A percentile compares a stretch with the other conserved stretches of the same genome.
These are phyloP conservation scores for Lacanobia wlatinum DNA, from an alignment of 2,888 invertebrate genomes.

Conservation along the genomic window DNA sequence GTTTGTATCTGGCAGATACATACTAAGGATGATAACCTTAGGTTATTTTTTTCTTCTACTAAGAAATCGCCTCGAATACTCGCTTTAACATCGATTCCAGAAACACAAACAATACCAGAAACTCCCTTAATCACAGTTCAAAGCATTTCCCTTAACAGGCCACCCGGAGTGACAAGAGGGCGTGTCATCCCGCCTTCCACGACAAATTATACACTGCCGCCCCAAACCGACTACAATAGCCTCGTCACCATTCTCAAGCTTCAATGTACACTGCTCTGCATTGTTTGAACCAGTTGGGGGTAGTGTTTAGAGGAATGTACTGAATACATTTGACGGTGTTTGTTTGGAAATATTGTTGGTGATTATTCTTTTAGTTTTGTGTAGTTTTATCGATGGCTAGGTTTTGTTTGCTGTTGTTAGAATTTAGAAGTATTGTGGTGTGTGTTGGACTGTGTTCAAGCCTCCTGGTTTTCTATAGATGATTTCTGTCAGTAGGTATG, in stretches of 20 bases:
- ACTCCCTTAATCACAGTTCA: slow-evolving; percentile 39
- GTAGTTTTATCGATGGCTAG: slow-evolving; percentile 24
- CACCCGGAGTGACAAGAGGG: slow-evolving; percentile 77
- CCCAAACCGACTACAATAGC: slow-evolving; percentile 55
- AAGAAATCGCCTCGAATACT: neutral
- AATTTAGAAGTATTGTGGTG: slow-evolving; percentile 1
- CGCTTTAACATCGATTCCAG: neutral
- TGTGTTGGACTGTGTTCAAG: neutral
- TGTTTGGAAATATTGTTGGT: slow-evolving; percentile 53
- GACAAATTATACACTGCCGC: slow-evolving; percentile 78
- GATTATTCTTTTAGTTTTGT: slow-evolving; percentile 32
- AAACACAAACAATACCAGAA: slow-evolving; percentile 12
- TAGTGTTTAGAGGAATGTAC: slow-evolving; percentile 32
- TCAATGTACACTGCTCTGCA: slow-evolving; percentile 49
- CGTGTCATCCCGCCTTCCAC: slow-evolving; percentile 81
- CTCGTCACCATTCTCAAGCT: slow-evolving; percentile 47
- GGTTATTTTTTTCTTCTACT: neutral
- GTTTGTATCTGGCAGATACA: too few relatives aligned
- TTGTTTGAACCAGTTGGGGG: slow-evolving; percentile 56
- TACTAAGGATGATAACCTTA: too few relatives aligned
- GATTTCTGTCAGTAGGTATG: too few relatives aligned
- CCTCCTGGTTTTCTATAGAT: neutral
- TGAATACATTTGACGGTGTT: slow-evolving; percentile 39
- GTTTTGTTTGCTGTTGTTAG: slow-evolving; percentile 6
- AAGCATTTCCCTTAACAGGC: slow-evolving; percentile 75